A percentile compares a stretch with the other conserved stretches of the same genome.
Evolutionary conservation across 2,113 vertebrate species (phyloP).

Genomic region (Seriola aureovittata): DNA sequence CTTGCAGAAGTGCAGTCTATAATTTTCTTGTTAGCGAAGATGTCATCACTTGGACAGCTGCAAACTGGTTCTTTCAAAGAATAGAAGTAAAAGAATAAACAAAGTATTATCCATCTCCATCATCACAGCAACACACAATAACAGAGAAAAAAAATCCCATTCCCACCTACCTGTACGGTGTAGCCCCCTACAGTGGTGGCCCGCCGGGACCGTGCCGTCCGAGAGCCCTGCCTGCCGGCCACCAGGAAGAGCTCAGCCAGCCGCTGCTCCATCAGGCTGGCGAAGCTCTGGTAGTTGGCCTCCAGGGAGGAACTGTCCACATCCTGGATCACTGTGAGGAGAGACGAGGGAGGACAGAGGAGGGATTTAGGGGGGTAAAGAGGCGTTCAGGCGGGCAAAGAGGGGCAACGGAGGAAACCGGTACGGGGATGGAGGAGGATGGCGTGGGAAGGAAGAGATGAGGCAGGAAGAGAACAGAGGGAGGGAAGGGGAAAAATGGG

Average conservation of each 20-base stretch:
- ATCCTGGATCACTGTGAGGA: constrained; percentile 92
- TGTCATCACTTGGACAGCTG: background rate
- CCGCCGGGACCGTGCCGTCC: constrained; percentile 83
- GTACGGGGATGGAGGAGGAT: background rate
- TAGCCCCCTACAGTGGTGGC: constrained; percentile 93
- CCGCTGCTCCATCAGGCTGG: constrained; percentile 96
- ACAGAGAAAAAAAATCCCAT: background rate
- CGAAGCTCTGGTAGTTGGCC: constrained; percentile 96
- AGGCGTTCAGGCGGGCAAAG: background rate
- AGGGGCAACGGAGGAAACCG: background rate
- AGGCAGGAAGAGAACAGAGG: background rate
- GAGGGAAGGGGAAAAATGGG: background rate
- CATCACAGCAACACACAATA: background rate
- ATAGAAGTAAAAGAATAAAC: background rate
- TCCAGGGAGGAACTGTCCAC: constrained; percentile 93
- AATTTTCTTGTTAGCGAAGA: background rate
- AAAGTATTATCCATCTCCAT: background rate
- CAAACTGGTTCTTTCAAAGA: background rate
- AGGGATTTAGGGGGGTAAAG: constrained; percentile 8
- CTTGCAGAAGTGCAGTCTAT: background rate
- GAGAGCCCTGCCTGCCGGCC: constrained; percentile 89
- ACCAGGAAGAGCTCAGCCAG: constrained; percentile 95
- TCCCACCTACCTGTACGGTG: constrained; percentile 91
- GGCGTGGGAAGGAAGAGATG: background rate
- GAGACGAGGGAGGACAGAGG: constrained; percentile 17